Base-by-base conservation (phyloP, 2,113 vertebrate genomes). In the Turnix velox region DNA sequence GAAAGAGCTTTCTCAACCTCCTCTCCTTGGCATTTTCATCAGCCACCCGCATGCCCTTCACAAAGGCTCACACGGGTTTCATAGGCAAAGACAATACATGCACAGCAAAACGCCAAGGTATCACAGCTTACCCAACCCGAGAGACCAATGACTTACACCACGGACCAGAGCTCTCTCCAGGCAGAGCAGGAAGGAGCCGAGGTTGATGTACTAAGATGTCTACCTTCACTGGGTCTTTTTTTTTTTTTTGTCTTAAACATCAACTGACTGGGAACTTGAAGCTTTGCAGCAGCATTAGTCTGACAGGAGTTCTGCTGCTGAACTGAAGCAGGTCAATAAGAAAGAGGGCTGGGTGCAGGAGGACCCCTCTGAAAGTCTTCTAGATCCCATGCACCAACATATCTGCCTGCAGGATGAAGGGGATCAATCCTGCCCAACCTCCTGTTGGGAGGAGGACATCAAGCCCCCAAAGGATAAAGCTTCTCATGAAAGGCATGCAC, bases 1-100 rank as follows among this genome's bases (percentile, higher is more conserved):
- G 52, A 76, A n/a, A 31, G 67, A 78, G 84, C 81, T 84, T 71
- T 73, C 65, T 25, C 76, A 96, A 80, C 73, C 77, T 96, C 87
- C 88, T 94, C 88, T 94, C 88, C 71, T 92, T 95, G 95, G 66
- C 39, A 58, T 87, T 94, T 82, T 54, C 95, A 87, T 65, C 84
- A 79, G 83, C 79, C 93, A 90, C 54, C 58, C 30, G 15, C 35
- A 66, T 69, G 83, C 77, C 88, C 87, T 72, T 90, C 9, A 1
- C 91, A 73, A 87, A 66, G 69, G 65, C 91, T 88, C 90, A 78
- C 45, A 57, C 81, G 87, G 92, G 81, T 66, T 95, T 87, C 48
- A 67, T 18, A 88, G 76, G 78, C 84, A 95, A 85, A 92, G 90
- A 80, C 90, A 93, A 82, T 8, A 58, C 86, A 83, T 45, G 78